These are phyloP conservation scores for Polietes domitor DNA, from an alignment of 2,888 invertebrate genomes.

Conservation along the genomic window DNA sequence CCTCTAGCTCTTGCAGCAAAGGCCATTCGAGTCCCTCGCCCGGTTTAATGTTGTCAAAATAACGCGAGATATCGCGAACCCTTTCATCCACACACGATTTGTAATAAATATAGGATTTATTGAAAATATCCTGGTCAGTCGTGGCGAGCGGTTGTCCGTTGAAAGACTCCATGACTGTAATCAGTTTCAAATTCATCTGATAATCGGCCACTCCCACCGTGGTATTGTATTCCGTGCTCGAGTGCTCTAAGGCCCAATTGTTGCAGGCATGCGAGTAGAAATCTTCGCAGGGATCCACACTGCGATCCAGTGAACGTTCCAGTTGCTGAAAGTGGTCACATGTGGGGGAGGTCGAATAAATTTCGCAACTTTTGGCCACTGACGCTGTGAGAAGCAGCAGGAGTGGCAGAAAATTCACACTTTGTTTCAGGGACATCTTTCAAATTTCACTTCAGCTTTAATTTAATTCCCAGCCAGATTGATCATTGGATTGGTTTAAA, in stretches of 20 bases:
- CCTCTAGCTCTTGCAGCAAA: too few relatives aligned
- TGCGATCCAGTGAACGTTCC: constrained; percentile 7
- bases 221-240: constrained; percentile 71
- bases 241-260: constrained; percentile 70
- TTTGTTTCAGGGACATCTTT: too few relatives aligned
- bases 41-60: too few relatives aligned
- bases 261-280: constrained; percentile 76
- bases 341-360: neutral
- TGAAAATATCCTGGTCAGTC: constrained; percentile 8
- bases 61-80: neutral
- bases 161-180: neutral
- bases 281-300: constrained; percentile 71
- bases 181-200: neutral
- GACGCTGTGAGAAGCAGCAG: too few relatives aligned
- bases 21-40: too few relatives aligned
- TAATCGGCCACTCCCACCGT: constrained; percentile 68
- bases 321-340: neutral
- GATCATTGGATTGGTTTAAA: too few relatives aligned
- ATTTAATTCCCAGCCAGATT: too few relatives aligned
- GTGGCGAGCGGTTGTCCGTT: too few relatives aligned
- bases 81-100: constrained; percentile 69
- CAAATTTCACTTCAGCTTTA: too few relatives aligned
- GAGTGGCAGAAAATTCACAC: too few relatives aligned
- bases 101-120: constrained; percentile 70
- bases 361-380: neutral